These are phyloP conservation scores for Xerus inauris DNA, from an alignment of 2,113 vertebrate genomes.

Conservation along the genomic window DNA sequence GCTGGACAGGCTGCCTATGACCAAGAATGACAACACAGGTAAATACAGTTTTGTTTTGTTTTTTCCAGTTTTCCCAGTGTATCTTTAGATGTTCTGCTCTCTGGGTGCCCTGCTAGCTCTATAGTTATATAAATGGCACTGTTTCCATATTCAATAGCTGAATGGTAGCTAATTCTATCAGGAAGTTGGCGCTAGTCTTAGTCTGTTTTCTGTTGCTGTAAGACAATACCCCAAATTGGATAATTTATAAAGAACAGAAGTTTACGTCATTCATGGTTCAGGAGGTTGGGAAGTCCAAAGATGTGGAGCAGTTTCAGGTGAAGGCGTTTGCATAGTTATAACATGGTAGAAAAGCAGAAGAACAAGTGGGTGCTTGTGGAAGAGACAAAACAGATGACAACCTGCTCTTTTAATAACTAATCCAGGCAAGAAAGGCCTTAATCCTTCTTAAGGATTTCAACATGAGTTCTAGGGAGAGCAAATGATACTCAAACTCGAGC, in stretches of 20 bases:
- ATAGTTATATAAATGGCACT: accelerated
- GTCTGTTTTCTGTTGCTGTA: not conserved
- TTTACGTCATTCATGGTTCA: not conserved
- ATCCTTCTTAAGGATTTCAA: not conserved
- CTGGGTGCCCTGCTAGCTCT: not conserved
- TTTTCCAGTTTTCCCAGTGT: not conserved
- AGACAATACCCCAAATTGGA: not conserved
- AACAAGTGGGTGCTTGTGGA: not conserved
- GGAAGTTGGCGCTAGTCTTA: not conserved
- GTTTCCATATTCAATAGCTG: not conserved
- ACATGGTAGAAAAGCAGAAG: not conserved
- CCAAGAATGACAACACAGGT: no score
- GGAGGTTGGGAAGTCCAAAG: not conserved
- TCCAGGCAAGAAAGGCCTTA: not conserved
- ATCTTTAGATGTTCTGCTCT: not conserved
- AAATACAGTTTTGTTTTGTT: not conserved
- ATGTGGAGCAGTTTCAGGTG: not conserved
- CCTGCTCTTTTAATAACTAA: not conserved
- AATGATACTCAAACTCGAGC: no score
- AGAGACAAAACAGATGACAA: not conserved
- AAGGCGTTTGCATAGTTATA: not conserved
- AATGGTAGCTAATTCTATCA: not conserved
- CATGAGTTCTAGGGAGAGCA: not conserved
- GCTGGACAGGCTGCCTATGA: not conserved
- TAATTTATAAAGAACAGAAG: not conserved